phyloP scores from a whole-genome alignment of 2,888 invertebrate genomes.

The Cacoxenus indagator region DNA sequence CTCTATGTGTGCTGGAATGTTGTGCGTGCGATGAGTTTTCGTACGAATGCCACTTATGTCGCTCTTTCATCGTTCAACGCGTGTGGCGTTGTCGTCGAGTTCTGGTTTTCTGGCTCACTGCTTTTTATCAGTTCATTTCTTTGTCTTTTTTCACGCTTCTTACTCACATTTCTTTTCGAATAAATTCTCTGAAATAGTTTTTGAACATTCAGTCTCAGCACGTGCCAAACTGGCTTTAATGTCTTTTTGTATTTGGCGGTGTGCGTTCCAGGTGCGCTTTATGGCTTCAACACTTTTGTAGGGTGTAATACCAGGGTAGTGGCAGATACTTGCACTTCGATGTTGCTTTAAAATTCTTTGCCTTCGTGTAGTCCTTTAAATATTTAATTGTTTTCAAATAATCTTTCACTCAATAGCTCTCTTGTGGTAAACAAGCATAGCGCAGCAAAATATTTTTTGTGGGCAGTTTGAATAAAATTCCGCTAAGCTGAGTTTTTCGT shows the following conservation, averaged over 20 bases:
- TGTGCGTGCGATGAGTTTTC: neutral
- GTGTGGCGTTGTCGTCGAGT: neutral
- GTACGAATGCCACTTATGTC: neutral
- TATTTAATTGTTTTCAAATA: no score
- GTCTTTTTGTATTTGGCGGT: neutral
- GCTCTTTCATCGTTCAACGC: neutral
- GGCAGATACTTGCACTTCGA: no score
- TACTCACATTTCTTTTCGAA: conserved; percentile 40
- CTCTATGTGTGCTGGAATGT: neutral
- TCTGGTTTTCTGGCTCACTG: neutral
- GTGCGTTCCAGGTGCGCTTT: conserved; percentile 4
- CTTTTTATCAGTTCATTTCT: neutral
- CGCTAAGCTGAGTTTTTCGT: no score
- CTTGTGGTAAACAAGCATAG: no score
- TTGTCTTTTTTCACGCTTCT: neutral
- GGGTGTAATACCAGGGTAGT: no score
- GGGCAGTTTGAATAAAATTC: no score
- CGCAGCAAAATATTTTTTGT: no score
- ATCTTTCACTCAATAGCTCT: no score
- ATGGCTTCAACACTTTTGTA: neutral
- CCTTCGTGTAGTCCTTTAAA: no score
- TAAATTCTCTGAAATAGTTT: conserved; percentile 55
- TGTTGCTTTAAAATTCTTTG: no score
- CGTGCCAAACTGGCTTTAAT: conserved; percentile 50
- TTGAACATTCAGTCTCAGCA: conserved; percentile 46